These are phyloP conservation scores for Zonitis immaculata DNA, from an alignment of 2,888 invertebrate genomes.

Conservation along the genomic window DNA sequence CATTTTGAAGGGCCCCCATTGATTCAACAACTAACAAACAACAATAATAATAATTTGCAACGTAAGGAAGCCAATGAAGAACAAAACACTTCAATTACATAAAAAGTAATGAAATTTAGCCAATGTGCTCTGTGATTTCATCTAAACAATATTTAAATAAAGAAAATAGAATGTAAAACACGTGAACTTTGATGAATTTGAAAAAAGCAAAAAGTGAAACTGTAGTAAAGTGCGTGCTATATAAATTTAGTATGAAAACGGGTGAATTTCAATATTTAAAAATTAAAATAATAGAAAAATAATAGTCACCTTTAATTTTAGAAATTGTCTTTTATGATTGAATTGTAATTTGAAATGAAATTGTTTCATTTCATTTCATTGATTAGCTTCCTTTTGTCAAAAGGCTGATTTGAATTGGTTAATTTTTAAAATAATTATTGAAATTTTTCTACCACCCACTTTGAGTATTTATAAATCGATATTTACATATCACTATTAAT, in stretches of 20 bases:
- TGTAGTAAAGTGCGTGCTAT: constrained; percentile 37
- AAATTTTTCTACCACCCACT: not conserved
- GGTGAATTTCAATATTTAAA: constrained; percentile 38
- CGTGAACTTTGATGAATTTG: constrained; percentile 35
- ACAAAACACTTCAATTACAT: constrained; percentile 17
- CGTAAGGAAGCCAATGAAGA: constrained; percentile 4
- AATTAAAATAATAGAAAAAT: too few species aligned
- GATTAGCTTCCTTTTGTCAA: constrained; percentile 39
- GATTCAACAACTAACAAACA: constrained; percentile 10
- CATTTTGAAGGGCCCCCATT: constrained; percentile 35
- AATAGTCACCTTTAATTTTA: constrained; percentile 40
- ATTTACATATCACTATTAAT: constrained; percentile 1
- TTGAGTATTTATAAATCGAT: not conserved
- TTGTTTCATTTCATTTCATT: too few species aligned
- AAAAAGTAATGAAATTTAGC: constrained; percentile 11
- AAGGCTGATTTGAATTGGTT: constrained; percentile 42
- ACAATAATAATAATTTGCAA: not conserved
- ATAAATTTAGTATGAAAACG: constrained; percentile 32
- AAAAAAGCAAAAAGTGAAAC: too few species aligned
- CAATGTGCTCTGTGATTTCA: constrained; percentile 42
- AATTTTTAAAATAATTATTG: constrained; percentile 7
- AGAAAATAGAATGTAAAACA: constrained; percentile 24
- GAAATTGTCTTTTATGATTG: constrained; percentile 22
- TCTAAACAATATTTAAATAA: constrained; percentile 28
- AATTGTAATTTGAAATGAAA: not conserved